Conservation (phyloP, 2,113 vertebrate species). For the Laticauda colubrina region DNA sequence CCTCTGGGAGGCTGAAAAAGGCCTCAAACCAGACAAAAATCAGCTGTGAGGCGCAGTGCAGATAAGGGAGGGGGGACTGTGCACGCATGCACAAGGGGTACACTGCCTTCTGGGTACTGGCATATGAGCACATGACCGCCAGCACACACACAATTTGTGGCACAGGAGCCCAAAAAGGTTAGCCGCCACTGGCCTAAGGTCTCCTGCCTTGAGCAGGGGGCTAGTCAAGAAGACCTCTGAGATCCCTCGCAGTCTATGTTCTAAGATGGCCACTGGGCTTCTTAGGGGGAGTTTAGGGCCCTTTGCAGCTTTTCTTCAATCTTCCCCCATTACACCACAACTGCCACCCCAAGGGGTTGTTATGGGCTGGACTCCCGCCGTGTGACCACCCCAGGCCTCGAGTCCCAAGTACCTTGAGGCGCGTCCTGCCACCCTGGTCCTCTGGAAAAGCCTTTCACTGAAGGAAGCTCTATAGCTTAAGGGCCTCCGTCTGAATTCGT, state of each 20-base stretch:
- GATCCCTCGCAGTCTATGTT: neutral
- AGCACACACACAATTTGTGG: too few relatives aligned
- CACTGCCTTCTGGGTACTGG: too few relatives aligned
- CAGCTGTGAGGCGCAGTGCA: too few relatives aligned
- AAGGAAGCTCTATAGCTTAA: constrained; percentile 88
- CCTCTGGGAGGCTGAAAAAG: too few relatives aligned
- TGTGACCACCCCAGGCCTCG: constrained; percentile 26
- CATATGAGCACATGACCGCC: too few relatives aligned
- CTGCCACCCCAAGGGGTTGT: neutral
- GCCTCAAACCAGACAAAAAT: too few relatives aligned
- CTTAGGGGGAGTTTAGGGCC: too few relatives aligned
- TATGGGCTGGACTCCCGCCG: neutral
- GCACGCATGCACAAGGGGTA: too few relatives aligned
- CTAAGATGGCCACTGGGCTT: neutral
- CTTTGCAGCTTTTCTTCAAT: neutral
- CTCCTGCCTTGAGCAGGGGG: too few relatives aligned
- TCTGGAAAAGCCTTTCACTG: constrained; percentile 91
- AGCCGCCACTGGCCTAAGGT: too few relatives aligned
- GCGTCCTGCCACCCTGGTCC: constrained; percentile 83
- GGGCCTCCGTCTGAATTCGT: constrained; percentile 81
- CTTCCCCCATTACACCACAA: neutral
- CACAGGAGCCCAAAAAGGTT: too few relatives aligned
- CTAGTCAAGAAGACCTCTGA: neutral
- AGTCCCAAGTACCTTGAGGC: constrained; percentile 82
- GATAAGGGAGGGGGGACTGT: too few relatives aligned